Percentiles rank a stretch among this genome's conserved stretches.
Conservation (phyloP, 37 sponge, comb jelly and placozoan genomes). For the Halisarca cf. caerulea region DNA sequence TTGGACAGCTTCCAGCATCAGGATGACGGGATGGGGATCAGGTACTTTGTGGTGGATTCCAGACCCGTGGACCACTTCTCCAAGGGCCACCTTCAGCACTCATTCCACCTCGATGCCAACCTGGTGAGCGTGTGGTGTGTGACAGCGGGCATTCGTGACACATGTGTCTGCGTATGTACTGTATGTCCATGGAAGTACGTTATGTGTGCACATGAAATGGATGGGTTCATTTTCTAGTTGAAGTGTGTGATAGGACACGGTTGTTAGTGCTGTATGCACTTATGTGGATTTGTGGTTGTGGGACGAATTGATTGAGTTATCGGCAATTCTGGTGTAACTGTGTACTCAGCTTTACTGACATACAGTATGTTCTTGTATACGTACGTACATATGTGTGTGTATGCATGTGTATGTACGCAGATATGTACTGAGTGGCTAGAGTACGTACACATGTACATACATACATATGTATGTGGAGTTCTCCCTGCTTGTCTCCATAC, state of each 20-base stretch:
- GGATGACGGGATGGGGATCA: constrained; percentile 37
- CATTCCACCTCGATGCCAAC: constrained; percentile 79
- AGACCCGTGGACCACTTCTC: constrained; percentile 86
- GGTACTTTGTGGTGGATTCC: constrained; percentile 86
- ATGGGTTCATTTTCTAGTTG: too few species aligned
- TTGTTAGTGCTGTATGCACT: too few species aligned
- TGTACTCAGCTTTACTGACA: not conserved
- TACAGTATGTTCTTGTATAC: not conserved
- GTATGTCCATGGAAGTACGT: too few species aligned
- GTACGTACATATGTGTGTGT: not conserved
- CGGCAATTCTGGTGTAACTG: too few species aligned
- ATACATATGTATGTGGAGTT: too few species aligned
- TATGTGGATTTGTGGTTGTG: too few species aligned
- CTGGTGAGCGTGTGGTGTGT: constrained; percentile 59
- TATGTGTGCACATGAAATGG: too few species aligned
- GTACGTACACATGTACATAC: too few species aligned
- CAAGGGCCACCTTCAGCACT: constrained; percentile 73
- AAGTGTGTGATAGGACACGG: not conserved
- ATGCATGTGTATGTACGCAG: not conserved
- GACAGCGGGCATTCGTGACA: not conserved
- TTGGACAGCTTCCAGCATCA: constrained; percentile 42
- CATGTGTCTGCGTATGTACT: too few species aligned
- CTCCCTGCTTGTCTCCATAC: too few species aligned
- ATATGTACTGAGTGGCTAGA: too few species aligned
- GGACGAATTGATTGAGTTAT: too few species aligned